Evolutionary conservation across 2,888 invertebrate genomes (phyloP).

Genomic region (Agrotis puta): DNA sequence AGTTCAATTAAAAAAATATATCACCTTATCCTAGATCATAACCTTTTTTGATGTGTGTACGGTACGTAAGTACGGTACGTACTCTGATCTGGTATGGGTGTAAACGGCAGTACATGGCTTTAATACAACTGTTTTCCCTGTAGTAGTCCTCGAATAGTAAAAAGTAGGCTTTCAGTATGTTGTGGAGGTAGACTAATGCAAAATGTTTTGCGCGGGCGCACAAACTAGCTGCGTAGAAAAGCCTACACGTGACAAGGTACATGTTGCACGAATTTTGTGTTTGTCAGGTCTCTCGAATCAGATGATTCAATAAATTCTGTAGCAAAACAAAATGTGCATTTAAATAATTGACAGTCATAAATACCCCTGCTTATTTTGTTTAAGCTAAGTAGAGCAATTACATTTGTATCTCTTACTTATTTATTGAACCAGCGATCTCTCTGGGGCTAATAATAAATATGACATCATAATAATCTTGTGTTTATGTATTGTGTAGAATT

Average conservation of each 20-base stretch:
- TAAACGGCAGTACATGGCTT: no score
- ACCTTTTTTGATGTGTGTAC: no score
- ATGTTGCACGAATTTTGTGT: background rate
- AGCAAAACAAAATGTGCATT: constrained; percentile 6
- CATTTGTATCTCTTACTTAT: constrained; percentile 35
- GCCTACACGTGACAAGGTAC: no score
- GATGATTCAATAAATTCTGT: constrained; percentile 9
- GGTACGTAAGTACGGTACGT: no score
- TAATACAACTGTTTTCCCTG: no score
- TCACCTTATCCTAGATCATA: no score
- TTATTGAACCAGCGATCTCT: constrained; percentile 46
- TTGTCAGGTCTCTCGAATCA: background rate
- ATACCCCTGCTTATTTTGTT: constrained; percentile 13
- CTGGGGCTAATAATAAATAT: constrained; percentile 51
- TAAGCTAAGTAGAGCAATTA: constrained; percentile 35
- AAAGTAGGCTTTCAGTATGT: no score
- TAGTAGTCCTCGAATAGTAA: no score
- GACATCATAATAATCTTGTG: constrained; percentile 57
- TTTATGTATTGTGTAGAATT: constrained; percentile 59
- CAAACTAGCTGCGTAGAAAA: background rate
- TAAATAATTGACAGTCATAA: constrained; percentile 16
- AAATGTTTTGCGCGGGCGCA: constrained; percentile 1
- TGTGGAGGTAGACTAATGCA: no score
- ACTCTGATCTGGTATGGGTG: no score
- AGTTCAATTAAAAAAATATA: no score